These are phyloP conservation scores for Puntigrus tetrazona DNA, from an alignment of 2,113 vertebrate species.

Conservation along the genomic window DNA sequence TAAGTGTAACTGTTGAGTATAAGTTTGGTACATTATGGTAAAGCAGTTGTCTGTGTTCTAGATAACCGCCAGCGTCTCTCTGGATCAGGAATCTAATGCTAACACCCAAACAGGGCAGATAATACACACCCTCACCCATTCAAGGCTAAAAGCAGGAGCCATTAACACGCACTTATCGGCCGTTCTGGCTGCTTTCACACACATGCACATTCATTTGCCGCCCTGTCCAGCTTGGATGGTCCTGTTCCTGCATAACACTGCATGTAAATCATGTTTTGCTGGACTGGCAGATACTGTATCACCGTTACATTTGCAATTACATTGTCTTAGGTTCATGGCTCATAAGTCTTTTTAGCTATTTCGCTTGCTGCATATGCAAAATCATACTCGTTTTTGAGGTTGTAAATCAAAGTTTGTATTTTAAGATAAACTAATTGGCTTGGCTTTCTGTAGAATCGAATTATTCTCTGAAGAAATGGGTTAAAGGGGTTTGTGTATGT, in stretches of 20 bases:
- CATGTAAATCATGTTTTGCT: conserved; percentile 11
- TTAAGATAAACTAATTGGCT: neutral
- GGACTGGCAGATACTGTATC: neutral
- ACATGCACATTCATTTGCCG: neutral
- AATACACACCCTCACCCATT: conserved; percentile 15
- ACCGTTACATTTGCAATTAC: neutral
- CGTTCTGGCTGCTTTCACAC: conserved; percentile 33
- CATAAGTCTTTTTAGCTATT: neutral
- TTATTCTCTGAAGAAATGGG: neutral
- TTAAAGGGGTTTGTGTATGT: neutral
- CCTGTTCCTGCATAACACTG: conserved; percentile 30
- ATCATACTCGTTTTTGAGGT: neutral
- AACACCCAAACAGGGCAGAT: conserved; percentile 33
- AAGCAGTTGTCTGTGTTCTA: neutral
- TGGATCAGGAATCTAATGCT: conserved; percentile 9
- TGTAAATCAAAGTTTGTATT: neutral
- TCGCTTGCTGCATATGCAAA: neutral
- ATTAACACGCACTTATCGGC: conserved; percentile 40
- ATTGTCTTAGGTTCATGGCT: neutral
- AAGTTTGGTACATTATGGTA: neutral
- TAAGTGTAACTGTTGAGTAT: neutral
- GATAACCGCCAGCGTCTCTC: conserved; percentile 11
- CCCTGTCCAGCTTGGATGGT: neutral
- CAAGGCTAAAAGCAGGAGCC: conserved; percentile 25
- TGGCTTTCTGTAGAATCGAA: neutral